Percentiles rank a stretch among this genome's conserved stretches.
These are phyloP conservation scores for Orchestia grillus DNA, from an alignment of 1,140 invertebrate genomes.

Conservation along the genomic window DNA sequence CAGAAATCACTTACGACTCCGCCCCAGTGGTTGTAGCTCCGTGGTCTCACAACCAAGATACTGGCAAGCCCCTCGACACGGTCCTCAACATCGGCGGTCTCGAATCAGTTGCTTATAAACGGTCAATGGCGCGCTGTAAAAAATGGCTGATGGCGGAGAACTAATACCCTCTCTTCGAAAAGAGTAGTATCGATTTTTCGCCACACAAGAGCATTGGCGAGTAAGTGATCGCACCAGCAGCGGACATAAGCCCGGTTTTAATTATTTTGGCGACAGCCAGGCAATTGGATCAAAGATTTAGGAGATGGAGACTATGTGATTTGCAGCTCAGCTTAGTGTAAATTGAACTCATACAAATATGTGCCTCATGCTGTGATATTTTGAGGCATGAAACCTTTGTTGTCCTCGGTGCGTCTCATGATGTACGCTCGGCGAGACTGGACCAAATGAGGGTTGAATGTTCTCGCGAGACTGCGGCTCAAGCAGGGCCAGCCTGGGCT, in stretches of 20 bases:
- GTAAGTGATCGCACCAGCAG: background rate
- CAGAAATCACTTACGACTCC: too few relatives aligned
- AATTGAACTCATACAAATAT: background rate
- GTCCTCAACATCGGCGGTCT: background rate
- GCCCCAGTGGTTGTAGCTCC: too few relatives aligned
- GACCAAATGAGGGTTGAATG: too few relatives aligned
- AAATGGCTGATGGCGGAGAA: background rate
- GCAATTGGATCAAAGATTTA: constrained; percentile 44
- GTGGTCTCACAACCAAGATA: too few relatives aligned
- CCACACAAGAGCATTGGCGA: background rate
- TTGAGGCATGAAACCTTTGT: background rate
- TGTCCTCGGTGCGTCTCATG: background rate
- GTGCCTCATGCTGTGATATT: background rate
- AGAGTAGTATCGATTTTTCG: background rate
- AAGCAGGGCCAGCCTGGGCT: too few relatives aligned
- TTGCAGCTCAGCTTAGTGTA: background rate
- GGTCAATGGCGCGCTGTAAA: background rate
- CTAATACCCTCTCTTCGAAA: background rate
- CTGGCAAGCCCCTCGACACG: too few relatives aligned
- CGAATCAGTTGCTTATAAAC: background rate
- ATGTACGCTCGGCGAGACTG: background rate
- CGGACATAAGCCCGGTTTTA: constrained; percentile 19
- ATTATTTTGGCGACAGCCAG: constrained; percentile 39
- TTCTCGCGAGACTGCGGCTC: too few relatives aligned
- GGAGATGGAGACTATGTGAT: constrained; percentile 12